These are phyloP conservation scores for Arctia plantaginis DNA, from an alignment of 2,888 invertebrate genomes.

Conservation along the genomic window DNA sequence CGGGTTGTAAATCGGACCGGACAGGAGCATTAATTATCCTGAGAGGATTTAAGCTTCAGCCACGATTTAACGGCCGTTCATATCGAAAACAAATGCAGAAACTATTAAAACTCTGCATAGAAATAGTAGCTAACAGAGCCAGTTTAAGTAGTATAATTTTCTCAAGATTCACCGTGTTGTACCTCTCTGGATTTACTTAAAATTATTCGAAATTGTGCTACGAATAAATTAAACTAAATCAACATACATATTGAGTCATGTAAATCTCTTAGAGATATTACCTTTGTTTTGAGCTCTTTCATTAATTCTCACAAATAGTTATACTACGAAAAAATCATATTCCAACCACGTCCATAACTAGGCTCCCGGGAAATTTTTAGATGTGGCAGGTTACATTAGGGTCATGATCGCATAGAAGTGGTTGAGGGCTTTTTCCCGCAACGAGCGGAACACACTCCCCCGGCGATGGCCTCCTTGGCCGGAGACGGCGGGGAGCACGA, in stretches of 20 bases:
- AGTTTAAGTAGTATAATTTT: not conserved
- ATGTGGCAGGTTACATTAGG: not conserved
- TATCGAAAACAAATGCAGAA: conserved; percentile 51
- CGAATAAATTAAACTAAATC: not conserved
- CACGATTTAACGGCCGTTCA: conserved; percentile 51
- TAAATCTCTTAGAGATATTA: too few relatives aligned
- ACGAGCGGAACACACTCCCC: too few relatives aligned
- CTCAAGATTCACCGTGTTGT: not conserved
- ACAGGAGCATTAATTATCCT: conserved; percentile 66
- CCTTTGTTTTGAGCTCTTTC: not conserved
- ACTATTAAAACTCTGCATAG: not conserved
- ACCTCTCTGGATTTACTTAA: not conserved
- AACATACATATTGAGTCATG: not conserved
- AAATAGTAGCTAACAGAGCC: too few relatives aligned
- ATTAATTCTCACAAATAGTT: not conserved
- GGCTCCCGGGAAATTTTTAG: too few relatives aligned
- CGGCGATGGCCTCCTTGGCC: too few relatives aligned
- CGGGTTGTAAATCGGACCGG: conserved; percentile 69
- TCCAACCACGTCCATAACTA: too few relatives aligned
- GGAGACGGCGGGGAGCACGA: too few relatives aligned
- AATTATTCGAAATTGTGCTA: not conserved
- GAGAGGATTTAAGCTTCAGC: conserved; percentile 52
- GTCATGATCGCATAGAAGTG: too few relatives aligned
- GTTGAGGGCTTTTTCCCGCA: too few relatives aligned
- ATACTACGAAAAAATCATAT: not conserved